Percentiles rank a stretch among this genome's conserved stretches.
Evolutionary conservation across 2,888 invertebrate genomes (phyloP).

Genomic region (Ophioninae sp.): DNA sequence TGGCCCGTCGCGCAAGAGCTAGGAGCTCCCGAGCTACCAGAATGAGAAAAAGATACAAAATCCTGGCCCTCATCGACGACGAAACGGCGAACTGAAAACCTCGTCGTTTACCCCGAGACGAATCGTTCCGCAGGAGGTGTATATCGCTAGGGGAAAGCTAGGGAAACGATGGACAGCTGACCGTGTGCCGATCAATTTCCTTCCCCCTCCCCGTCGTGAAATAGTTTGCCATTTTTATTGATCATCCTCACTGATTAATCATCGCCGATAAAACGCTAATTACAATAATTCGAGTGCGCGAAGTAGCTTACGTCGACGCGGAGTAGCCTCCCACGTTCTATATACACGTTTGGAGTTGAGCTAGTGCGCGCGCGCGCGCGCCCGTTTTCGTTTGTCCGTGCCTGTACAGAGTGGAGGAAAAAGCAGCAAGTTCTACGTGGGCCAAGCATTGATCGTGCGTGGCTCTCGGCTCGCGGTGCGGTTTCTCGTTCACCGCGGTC

Average conservation of each 20-base stretch:
- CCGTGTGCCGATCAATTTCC: slow-evolving; percentile 20
- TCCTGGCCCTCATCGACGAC: neutral
- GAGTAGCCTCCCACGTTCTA: slow-evolving; percentile 10
- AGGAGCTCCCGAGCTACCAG: neutral
- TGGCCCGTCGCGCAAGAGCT: neutral
- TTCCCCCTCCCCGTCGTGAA: slow-evolving; percentile 1
- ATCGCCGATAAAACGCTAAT: neutral
- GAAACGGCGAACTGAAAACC: neutral
- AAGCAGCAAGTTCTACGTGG: slow-evolving; percentile 46
- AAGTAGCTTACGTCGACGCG: neutral
- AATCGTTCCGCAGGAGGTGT: neutral
- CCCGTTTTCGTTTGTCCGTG: slow-evolving; percentile 15
- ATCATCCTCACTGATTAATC: neutral
- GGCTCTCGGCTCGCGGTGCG: slow-evolving; percentile 45
- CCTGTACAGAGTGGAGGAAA: slow-evolving; percentile 38
- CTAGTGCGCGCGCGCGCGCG: slow-evolving; percentile 3
- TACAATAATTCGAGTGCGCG: neutral
- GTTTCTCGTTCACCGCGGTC: slow-evolving; percentile 41
- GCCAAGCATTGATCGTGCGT: slow-evolving; percentile 60
- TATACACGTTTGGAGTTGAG: neutral
- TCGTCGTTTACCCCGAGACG: neutral
- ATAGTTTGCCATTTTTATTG: slow-evolving; percentile 15
- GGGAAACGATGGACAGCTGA: slow-evolving; percentile 60
- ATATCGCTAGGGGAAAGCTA: neutral
- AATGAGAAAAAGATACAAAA: slow-evolving; percentile 30